phyloP scores from a whole-genome alignment of 2,113 vertebrate genomes.

The Jaculus jaculus region DNA sequence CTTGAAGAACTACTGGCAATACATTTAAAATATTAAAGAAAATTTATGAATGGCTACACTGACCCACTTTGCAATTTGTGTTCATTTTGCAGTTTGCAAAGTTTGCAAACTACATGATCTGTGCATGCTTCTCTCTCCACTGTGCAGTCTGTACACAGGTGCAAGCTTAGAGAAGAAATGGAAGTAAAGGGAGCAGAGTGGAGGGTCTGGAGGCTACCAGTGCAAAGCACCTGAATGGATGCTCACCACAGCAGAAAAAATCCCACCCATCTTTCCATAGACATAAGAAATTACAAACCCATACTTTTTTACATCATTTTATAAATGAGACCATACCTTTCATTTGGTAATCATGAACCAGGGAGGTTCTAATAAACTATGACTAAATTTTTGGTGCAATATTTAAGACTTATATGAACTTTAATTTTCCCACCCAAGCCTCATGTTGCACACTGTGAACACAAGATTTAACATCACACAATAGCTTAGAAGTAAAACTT shows the following conservation, averaged over 20 bases:
- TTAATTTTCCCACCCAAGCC: background rate
- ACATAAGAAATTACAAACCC: background rate
- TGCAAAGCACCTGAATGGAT: no score
- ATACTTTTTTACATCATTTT: background rate
- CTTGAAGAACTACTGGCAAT: constrained; percentile 42
- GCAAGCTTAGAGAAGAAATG: background rate
- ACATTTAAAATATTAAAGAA: constrained; percentile 50
- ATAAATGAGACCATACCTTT: background rate
- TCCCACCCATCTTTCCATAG: background rate
- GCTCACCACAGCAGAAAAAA: background rate
- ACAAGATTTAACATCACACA: constrained; percentile 2
- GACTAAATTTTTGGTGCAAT: background rate
- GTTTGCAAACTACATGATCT: background rate
- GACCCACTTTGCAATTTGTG: background rate
- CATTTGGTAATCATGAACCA: background rate
- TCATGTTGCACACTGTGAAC: background rate
- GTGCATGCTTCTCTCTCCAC: background rate
- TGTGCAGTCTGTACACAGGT: no score
- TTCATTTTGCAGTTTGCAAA: background rate
- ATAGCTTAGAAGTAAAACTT: background rate
- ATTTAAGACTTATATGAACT: background rate
- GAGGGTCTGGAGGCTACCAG: background rate
- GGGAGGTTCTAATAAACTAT: background rate
- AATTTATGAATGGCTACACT: background rate
- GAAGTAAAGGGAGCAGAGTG: background rate